phyloP scores from a whole-genome alignment of 2,888 invertebrate genomes.

The Cryptus armator region DNA sequence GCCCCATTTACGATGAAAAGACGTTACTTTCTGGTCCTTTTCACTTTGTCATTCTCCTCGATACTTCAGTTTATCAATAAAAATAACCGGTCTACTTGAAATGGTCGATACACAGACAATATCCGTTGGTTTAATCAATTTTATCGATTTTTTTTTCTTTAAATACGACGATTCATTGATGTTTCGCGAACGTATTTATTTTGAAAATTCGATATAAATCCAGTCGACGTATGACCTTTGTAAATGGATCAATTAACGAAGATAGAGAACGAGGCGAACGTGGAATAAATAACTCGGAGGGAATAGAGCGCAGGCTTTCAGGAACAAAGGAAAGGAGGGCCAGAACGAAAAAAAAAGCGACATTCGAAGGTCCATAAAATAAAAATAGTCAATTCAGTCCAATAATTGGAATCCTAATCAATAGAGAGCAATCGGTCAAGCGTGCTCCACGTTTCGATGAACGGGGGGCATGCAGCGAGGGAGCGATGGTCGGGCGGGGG shows the following conservation, averaged over 20 bases:
- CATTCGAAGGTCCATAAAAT: slow-evolving; percentile 55
- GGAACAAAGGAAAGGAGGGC: slow-evolving; percentile 62
- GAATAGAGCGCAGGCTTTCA: slow-evolving; percentile 20
- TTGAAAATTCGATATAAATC: slow-evolving; percentile 5
- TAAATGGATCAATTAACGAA: slow-evolving; percentile 19
- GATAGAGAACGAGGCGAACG: slow-evolving; percentile 1
- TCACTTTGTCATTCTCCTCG: background rate
- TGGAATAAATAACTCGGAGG: slow-evolving; percentile 11
- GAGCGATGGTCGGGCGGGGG: background rate
- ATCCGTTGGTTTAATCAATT: background rate
- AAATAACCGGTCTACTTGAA: background rate
- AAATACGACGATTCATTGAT: background rate
- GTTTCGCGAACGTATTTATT: background rate
- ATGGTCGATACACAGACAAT: background rate
- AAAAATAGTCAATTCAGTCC: slow-evolving; percentile 76
- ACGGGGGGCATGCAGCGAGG: slow-evolving; percentile 63
- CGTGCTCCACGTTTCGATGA: slow-evolving; percentile 68
- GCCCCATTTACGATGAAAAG: background rate
- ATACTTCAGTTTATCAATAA: background rate
- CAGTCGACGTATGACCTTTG: background rate
- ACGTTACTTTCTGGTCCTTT: background rate
- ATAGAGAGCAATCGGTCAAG: slow-evolving; percentile 79
- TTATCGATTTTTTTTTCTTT: background rate
- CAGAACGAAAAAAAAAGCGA: slow-evolving; percentile 59
- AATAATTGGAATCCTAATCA: slow-evolving; percentile 84